phyloP scores from a whole-genome alignment of 2,113 vertebrate genomes.

The Panurus biarmicus region DNA sequence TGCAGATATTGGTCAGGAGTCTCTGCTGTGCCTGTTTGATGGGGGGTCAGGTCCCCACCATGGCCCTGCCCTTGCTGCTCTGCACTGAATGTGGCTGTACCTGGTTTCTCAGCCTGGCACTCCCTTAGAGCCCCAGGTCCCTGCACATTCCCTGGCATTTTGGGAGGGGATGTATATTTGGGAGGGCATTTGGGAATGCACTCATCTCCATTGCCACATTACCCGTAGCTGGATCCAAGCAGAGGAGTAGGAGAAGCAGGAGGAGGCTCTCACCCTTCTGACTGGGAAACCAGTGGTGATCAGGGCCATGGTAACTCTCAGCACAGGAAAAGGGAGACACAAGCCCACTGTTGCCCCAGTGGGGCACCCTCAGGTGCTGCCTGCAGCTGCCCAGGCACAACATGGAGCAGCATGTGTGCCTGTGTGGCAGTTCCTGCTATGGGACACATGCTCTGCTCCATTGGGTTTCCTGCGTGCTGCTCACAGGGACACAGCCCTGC shows the following conservation, averaged over 20 bases:
- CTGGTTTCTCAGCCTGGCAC: not conserved
- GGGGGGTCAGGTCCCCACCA: not conserved
- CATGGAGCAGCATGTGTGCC: not conserved
- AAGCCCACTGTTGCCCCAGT: not conserved
- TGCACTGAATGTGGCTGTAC: not conserved
- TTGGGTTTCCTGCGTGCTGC: not conserved
- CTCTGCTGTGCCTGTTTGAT: not conserved
- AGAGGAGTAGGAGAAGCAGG: not conserved
- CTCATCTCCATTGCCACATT: too few relatives aligned
- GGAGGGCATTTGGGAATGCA: not conserved
- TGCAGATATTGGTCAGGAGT: not conserved
- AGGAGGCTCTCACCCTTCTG: not conserved
- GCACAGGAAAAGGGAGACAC: not conserved
- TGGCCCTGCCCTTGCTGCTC: not conserved
- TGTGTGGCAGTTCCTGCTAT: not conserved
- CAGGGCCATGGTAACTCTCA: not conserved
- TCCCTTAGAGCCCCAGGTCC: not conserved
- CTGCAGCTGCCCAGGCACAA: not conserved
- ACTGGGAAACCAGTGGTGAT: too few relatives aligned
- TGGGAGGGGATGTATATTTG: not conserved
- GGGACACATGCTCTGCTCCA: not conserved
- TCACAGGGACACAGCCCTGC: not conserved
- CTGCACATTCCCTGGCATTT: fast-evolving
- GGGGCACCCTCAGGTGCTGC: not conserved
- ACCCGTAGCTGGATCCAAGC: not conserved